These are phyloP conservation scores for Mionectes olivaceus DNA, from an alignment of 2,797 vertebrate species.

Conservation along the genomic window DNA sequence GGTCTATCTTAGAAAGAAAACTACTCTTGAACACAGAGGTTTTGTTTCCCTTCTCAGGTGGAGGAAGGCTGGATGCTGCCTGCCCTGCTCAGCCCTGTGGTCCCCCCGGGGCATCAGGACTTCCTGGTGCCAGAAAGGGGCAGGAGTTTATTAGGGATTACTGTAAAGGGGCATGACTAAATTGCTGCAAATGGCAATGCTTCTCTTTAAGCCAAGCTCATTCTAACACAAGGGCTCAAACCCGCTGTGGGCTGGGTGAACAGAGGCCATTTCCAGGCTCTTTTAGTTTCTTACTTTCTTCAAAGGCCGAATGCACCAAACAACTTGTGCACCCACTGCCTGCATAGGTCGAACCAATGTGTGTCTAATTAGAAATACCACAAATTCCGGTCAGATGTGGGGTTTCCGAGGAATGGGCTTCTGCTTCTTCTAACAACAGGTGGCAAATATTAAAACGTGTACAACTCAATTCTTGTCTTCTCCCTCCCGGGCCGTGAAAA, in stretches of 20 bases:
- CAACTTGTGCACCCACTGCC: not conserved
- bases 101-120: rapidly evolving
- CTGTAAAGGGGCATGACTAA: not conserved
- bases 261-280: not conserved
- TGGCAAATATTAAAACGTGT: not conserved
- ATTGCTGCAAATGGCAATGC: not conserved
- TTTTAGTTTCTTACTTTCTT: not conserved
- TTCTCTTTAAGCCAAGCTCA: not conserved
- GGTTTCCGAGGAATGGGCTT: conserved; percentile 26
- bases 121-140: not conserved
- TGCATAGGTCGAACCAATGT: not conserved
- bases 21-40: not conserved
- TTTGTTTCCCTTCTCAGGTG: not conserved
- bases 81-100: not conserved
- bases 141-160: not conserved
- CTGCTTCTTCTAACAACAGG: conserved; percentile 14
- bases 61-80: not conserved
- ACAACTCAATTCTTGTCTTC: not conserved
- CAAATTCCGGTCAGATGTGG: conserved; percentile 24
- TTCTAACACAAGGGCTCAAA: not conserved
- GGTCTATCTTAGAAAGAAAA: not conserved
- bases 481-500: not conserved
- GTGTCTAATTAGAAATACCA: conserved; percentile 18
- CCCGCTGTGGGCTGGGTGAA: not conserved
- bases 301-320: rapidly evolving